Percentiles rank a stretch among this genome's conserved stretches.
Conservation (phyloP, 2,888 invertebrate genomes). For the Gnatocerus cornutus region DNA sequence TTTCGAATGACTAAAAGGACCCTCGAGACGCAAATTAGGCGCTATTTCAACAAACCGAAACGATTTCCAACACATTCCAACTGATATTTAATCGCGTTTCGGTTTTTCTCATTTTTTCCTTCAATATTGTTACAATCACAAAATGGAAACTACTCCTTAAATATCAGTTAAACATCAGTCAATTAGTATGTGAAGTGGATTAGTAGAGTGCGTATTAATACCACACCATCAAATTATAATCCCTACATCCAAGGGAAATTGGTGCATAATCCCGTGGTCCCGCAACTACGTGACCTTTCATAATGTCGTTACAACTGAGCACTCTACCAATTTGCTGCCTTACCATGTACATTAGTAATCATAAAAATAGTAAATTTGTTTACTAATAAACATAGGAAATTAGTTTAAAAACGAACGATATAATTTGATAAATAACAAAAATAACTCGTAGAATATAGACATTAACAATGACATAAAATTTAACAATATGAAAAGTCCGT, state of each 20-base stretch:
- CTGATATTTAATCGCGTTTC: slow-evolving; percentile 38
- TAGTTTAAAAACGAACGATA: slow-evolving; percentile 13
- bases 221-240: slow-evolving; percentile 1
- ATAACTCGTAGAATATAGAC: slow-evolving; percentile 35
- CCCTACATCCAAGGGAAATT: not conserved
- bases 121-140: too few relatives aligned
- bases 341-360: slow-evolving; percentile 14
- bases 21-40: slow-evolving; percentile 32
- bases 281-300: slow-evolving; percentile 7
- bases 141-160: slow-evolving; percentile 22
- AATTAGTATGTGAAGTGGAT: slow-evolving; percentile 17
- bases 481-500: slow-evolving; percentile 42
- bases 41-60: slow-evolving; percentile 12
- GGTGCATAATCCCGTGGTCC: slow-evolving; percentile 14
- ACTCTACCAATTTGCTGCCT: slow-evolving; percentile 18
- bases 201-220: slow-evolving; percentile 33
- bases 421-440: slow-evolving; percentile 34
- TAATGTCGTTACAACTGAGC: slow-evolving; percentile 6
- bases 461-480: slow-evolving; percentile 42
- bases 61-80: slow-evolving; percentile 8
- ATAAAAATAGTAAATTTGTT: slow-evolving; percentile 8
- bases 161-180: slow-evolving; percentile 41
- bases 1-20: not conserved
- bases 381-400: slow-evolving; percentile 26
- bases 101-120: too few relatives aligned